Evolutionary conservation across 2,113 vertebrate genomes (phyloP).

Genomic region (Mormyrus lacerda): DNA sequence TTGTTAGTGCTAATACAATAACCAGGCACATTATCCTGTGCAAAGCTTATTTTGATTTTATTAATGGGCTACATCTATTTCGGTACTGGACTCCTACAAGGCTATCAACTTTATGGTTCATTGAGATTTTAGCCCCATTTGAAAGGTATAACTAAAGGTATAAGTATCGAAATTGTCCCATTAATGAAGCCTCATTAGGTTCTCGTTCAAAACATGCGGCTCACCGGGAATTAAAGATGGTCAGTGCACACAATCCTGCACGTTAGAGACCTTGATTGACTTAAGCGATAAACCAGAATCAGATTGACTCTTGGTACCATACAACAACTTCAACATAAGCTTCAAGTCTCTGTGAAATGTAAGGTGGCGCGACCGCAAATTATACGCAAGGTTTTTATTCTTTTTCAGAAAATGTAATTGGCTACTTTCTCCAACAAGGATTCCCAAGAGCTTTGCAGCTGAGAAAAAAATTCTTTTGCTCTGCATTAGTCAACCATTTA

Average conservation of each 20-base stretch:
- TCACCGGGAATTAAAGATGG: constrained; percentile 21
- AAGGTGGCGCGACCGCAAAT: not conserved
- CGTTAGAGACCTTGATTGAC: not conserved
- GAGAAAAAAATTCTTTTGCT: not conserved
- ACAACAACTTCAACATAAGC: not conserved
- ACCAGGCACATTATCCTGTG: constrained; percentile 54
- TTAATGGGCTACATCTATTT: constrained; percentile 58
- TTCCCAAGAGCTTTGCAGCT: not conserved
- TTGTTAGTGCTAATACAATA: constrained; percentile 70
- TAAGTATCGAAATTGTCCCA: constrained; percentile 60
- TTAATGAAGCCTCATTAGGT: constrained; percentile 61
- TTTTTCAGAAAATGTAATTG: not conserved
- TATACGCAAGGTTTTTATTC: not conserved
- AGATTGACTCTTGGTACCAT: not conserved
- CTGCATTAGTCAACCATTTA: not conserved
- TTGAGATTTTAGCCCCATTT: constrained; percentile 59
- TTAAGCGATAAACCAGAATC: not conserved
- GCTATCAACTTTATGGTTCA: constrained; percentile 47
- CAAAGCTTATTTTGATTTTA: constrained; percentile 40
- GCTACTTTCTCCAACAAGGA: not conserved
- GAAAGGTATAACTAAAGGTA: constrained; percentile 28
- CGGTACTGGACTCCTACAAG: constrained; percentile 55
- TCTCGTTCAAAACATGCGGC: constrained; percentile 60
- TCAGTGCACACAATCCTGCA: not conserved
- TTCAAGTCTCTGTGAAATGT: not conserved